phyloP scores from a whole-genome alignment of 2,113 vertebrate genomes.

The Calidris pugnax region DNA sequence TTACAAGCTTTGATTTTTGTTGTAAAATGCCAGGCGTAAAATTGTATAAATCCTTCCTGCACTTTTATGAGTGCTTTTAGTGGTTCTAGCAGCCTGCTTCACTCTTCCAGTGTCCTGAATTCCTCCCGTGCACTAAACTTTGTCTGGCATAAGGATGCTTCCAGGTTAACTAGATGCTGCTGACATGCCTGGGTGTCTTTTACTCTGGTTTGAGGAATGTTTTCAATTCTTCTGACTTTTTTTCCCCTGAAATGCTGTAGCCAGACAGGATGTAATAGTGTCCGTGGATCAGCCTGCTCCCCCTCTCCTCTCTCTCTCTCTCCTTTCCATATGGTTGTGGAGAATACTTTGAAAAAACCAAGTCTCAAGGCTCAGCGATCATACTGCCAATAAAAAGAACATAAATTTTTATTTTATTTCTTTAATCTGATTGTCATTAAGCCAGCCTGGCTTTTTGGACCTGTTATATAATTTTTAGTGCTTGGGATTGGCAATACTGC shows the following conservation, averaged over 20 bases:
- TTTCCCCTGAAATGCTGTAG: background rate
- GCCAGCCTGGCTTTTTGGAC: slow-evolving; percentile 4
- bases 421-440: slow-evolving; percentile 65
- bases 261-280: background rate
- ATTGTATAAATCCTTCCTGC: background rate
- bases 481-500: slow-evolving; percentile 8
- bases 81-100: slow-evolving; percentile 6
- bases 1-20: background rate
- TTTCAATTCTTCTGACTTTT: background rate
- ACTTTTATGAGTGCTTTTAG: background rate
- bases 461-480: background rate
- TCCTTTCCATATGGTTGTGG: background rate
- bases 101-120: slow-evolving; percentile 54
- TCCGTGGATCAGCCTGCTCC: background rate
- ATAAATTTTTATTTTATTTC: slow-evolving; percentile 55
- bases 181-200: background rate
- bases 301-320: background rate
- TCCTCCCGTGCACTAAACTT: slow-evolving; percentile 31
- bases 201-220: background rate
- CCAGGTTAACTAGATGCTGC: background rate
- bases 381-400: slow-evolving; percentile 56
- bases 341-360: slow-evolving; percentile 8
- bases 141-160: background rate
- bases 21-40: background rate
- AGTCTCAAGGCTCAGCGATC: background rate